Evolutionary conservation across 2,113 vertebrate species (phyloP), one percentile per base, ranked within the genome.

Genomic region (Brienomyrus brachyistius): DNA sequence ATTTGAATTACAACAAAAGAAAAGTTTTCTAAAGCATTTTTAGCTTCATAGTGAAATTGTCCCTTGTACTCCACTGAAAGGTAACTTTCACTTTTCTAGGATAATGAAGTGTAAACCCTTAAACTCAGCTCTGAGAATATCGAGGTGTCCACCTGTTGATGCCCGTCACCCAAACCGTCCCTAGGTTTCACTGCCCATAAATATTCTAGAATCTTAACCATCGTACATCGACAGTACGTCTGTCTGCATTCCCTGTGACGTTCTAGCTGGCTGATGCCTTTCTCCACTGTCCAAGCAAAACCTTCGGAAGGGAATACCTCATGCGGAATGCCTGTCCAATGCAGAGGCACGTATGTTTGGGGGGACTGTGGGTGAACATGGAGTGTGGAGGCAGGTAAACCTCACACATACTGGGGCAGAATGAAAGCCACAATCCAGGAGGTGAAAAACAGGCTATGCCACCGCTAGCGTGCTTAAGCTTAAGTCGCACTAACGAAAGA

Each of bases 61-160:
- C 31, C 54, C 43, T 51, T 45, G 80, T 56, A 40, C 35, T 70
- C 43, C 19, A 88, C 50, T 84, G 6, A 27, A 7, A 83, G 89
- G 43, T 54, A 92, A 95, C 95, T 95, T 96, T 96, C 94, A 56
- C 93, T 92, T 94, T 89, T 88, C 91, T 90, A 85, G 88, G 48
- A 40, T 77, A 31, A 80, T 51, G 35, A 91, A 91, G 93, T 93
- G 89, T 94, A 91, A 95, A 93, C 94, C 92, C 91, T 93, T 95
- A 92, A 94, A 92, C 91, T 93, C 91, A 52, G 88, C 90, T 86
- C 51, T 87, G 66, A 85, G 43, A 90, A 84, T 48, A 91, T 91
- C 87, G 59, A 88, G 59, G 89, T 50, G 45, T 89, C 89, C 90
- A 91, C 91, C 92, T 93, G 93, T 91, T 92, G 83, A 21, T 5